These are phyloP conservation scores for Chaetophractus vellerosus DNA, from an alignment of 2,797 vertebrate species.

Conservation along the genomic window DNA sequence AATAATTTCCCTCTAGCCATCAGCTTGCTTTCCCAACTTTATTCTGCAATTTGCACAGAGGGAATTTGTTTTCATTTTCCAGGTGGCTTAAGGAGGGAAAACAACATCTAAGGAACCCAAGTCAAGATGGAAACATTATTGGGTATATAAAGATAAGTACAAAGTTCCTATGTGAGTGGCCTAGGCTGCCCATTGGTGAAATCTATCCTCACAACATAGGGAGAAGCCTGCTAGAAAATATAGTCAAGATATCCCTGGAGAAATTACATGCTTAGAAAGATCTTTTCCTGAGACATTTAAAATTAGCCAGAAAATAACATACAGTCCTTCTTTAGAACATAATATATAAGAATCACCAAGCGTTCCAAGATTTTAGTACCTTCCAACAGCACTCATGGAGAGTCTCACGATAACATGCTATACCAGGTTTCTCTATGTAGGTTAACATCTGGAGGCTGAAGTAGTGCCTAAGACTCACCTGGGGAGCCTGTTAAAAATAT, in stretches of 20 bases:
- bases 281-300: constrained; percentile 35
- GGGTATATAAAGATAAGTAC: constrained; percentile 68
- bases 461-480: not conserved
- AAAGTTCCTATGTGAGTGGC: constrained; percentile 36
- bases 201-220: not conserved
- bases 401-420: accelerated
- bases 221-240: not conserved
- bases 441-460: not conserved
- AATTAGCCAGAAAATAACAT: not conserved
- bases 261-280: constrained; percentile 25
- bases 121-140: constrained; percentile 74
- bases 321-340: not conserved
- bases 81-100: constrained; percentile 79
- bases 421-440: not conserved
- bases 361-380: not conserved
- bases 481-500: not conserved
- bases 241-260: not conserved
- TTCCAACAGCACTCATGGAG: not conserved
- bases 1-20: constrained; percentile 64
- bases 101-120: constrained; percentile 78
- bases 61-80: constrained; percentile 84
- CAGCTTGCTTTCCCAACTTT: constrained; percentile 80
- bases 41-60: constrained; percentile 51
- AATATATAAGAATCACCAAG: not conserved
- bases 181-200: not conserved